phyloP scores from a whole-genome alignment of 2,797 vertebrate genomes.

The Gorsachius magnificus region DNA sequence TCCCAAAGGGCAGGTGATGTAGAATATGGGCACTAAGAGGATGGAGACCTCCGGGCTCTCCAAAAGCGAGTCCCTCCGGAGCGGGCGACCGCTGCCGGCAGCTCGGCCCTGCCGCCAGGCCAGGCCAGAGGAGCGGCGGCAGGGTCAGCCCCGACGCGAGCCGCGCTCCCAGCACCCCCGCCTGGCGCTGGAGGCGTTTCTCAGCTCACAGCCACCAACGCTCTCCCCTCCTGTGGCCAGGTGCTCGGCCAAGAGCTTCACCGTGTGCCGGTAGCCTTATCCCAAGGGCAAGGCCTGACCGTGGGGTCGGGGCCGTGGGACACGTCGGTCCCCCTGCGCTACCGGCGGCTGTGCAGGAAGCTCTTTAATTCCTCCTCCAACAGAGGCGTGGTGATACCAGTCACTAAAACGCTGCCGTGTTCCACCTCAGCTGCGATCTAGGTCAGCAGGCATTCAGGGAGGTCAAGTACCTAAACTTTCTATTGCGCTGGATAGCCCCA shows the following conservation, averaged over 20 bases:
- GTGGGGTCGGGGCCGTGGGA: not conserved
- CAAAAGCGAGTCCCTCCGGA: rapidly evolving
- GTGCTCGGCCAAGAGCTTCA: not conserved
- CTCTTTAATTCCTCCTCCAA: not conserved
- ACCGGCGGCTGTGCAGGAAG: not conserved
- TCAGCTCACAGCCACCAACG: rapidly evolving
- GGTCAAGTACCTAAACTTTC: not conserved
- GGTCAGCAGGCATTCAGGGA: not conserved
- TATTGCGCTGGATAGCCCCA: not conserved
- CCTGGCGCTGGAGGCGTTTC: rapidly evolving
- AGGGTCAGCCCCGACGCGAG: not conserved
- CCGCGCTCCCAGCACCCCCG: not conserved
- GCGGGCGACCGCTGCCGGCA: not conserved
- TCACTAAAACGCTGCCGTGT: not conserved
- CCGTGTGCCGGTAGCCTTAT: rapidly evolving
- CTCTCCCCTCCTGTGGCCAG: not conserved
- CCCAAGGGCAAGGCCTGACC: not conserved
- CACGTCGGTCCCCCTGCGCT: rapidly evolving
- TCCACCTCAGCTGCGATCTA: not conserved
- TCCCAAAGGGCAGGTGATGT: not conserved
- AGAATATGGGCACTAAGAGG: rapidly evolving
- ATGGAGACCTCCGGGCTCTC: rapidly evolving
- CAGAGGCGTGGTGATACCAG: not conserved
- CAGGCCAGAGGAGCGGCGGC: rapidly evolving
- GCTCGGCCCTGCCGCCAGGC: not conserved